A percentile compares a stretch with the other conserved stretches of the same genome.
phyloP scores from a whole-genome alignment of 2,113 vertebrate species.

The Poeciliopsis retropinna region DNA sequence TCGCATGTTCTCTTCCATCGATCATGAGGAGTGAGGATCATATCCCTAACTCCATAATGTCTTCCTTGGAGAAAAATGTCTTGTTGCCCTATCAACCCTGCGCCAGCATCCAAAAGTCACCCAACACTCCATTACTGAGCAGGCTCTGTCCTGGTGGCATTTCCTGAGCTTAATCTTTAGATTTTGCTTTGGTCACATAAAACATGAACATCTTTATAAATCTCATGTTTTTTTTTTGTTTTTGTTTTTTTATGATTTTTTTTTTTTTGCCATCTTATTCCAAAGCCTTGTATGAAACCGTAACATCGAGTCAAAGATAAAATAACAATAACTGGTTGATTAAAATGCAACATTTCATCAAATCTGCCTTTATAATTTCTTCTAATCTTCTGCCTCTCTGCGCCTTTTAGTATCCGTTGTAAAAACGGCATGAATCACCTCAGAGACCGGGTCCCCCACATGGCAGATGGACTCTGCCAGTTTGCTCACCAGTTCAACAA shows the following conservation, averaged over 20 bases:
- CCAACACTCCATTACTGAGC: background rate
- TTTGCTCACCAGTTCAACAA: slow-evolving; percentile 85
- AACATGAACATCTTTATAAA: no score
- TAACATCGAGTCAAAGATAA: background rate
- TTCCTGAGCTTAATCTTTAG: background rate
- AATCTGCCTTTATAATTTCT: background rate
- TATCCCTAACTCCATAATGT: background rate
- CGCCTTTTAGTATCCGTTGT: slow-evolving; percentile 77
- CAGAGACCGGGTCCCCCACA: slow-evolving; percentile 80
- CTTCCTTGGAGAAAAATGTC: background rate
- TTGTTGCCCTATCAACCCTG: background rate
- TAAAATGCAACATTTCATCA: background rate
- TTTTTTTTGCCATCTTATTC: background rate
- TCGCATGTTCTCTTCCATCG: no score
- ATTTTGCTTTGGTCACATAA: background rate
- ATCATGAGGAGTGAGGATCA: no score
- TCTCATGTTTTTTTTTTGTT: no score
- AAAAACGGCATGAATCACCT: slow-evolving; percentile 86
- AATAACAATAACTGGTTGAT: background rate
- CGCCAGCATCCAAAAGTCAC: background rate
- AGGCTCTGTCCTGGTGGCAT: background rate
- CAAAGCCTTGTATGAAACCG: background rate
- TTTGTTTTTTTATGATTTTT: no score
- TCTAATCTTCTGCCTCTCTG: background rate
- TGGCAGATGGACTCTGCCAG: slow-evolving; percentile 82